phyloP scores from a whole-genome alignment of 2,113 vertebrate genomes.

The Anseranas semipalmata region DNA sequence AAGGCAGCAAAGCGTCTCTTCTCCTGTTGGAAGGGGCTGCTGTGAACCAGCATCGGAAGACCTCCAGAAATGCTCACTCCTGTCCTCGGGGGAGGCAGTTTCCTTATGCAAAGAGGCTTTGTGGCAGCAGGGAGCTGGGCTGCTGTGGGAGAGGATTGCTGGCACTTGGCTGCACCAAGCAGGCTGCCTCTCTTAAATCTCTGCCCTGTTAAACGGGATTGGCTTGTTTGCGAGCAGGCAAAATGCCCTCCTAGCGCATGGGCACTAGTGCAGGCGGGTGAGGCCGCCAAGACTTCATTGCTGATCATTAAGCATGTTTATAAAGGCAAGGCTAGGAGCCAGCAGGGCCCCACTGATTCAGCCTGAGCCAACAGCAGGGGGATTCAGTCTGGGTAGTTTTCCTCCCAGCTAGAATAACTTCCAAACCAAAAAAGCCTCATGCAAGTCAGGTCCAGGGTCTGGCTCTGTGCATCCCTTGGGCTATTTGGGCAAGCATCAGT shows the following conservation, averaged over 20 bases:
- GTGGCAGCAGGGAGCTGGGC: not conserved
- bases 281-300: slow-evolving; percentile 54
- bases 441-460: not conserved
- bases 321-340: slow-evolving; percentile 36
- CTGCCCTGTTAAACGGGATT: slow-evolving; percentile 43
- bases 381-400: not conserved
- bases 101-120: not conserved
- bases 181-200: slow-evolving; percentile 42
- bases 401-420: not conserved
- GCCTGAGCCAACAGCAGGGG: not conserved
- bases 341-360: not conserved
- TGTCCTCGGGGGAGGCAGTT: not conserved
- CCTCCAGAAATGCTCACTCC: not conserved
- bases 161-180: not conserved
- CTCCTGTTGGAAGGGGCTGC: not conserved
- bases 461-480: not conserved
- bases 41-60: not conserved
- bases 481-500: not conserved
- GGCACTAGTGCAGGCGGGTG: not conserved
- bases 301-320: slow-evolving; percentile 51
- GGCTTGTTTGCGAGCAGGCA: slow-evolving; percentile 45
- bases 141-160: not conserved
- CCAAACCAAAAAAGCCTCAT: not conserved
- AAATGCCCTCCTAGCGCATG: slow-evolving; percentile 38
- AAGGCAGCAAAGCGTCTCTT: not conserved